These are phyloP conservation scores for Phorcus lineatus DNA, from an alignment of 2,888 invertebrate species.

Conservation along the genomic window DNA sequence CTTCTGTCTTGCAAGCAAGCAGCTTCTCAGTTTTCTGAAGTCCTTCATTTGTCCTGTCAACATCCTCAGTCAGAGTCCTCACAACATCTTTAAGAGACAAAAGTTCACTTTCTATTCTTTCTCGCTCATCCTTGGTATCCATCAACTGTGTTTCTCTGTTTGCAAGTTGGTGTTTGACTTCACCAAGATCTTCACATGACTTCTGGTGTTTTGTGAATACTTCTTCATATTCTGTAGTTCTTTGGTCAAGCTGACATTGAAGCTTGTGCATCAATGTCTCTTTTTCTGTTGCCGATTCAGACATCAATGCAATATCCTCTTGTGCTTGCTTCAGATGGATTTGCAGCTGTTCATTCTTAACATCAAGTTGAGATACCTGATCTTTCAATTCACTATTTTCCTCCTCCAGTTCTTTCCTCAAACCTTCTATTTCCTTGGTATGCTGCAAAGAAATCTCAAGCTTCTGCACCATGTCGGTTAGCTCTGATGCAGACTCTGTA, in stretches of 20 bases:
- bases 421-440: background rate
- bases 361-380: background rate
- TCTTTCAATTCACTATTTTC: too few relatives aligned
- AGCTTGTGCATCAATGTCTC: background rate
- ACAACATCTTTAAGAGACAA: constrained; percentile 1
- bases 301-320: background rate
- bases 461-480: background rate
- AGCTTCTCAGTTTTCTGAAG: background rate
- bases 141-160: background rate
- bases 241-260: background rate
- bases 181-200: background rate
- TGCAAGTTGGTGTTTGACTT: background rate
- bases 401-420: background rate
- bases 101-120: constrained; percentile 1
- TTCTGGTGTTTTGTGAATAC: background rate
- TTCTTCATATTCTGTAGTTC: background rate
- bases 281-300: background rate
- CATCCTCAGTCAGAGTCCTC: background rate
- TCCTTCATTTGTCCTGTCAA: background rate
- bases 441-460: background rate
- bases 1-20: background rate
- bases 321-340: background rate
- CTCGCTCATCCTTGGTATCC: background rate
- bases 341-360: background rate
- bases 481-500: background rate